Evolutionary conservation across 2,797 vertebrate species (phyloP).

Genomic region (Diplodus sargus): DNA sequence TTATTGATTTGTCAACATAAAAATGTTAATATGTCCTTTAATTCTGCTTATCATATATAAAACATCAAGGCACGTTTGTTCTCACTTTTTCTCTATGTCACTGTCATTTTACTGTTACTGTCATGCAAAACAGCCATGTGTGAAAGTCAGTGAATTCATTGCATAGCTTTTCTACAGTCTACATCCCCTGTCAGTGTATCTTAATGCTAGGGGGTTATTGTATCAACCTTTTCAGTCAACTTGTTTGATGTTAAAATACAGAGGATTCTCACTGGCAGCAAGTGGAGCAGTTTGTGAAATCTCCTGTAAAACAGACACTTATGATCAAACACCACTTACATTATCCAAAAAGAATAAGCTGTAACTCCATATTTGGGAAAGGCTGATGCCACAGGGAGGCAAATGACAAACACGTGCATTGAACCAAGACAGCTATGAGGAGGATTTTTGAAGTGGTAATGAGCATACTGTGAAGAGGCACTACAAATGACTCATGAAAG

Average conservation of each 20-base stretch:
- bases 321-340: background rate
- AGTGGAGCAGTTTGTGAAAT: background rate
- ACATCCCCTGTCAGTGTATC: background rate
- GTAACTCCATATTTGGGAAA: slow-evolving; percentile 5
- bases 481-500: slow-evolving; percentile 8
- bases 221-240: background rate
- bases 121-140: background rate
- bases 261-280: background rate
- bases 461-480: background rate
- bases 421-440: background rate
- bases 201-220: background rate
- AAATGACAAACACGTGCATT: slow-evolving; percentile 3
- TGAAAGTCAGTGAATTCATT: background rate
- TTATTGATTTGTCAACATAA: no score
- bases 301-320: background rate
- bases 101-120: background rate
- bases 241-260: background rate
- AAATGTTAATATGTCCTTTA: no score
- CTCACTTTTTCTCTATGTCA: background rate
- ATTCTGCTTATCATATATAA: background rate
- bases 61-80: background rate
- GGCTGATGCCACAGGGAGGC: background rate
- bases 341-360: background rate
- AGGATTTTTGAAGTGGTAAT: slow-evolving; percentile 3
- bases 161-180: background rate